Evolutionary conservation across 2,888 invertebrate species (phyloP).

Genomic region (Idaea biselata): DNA sequence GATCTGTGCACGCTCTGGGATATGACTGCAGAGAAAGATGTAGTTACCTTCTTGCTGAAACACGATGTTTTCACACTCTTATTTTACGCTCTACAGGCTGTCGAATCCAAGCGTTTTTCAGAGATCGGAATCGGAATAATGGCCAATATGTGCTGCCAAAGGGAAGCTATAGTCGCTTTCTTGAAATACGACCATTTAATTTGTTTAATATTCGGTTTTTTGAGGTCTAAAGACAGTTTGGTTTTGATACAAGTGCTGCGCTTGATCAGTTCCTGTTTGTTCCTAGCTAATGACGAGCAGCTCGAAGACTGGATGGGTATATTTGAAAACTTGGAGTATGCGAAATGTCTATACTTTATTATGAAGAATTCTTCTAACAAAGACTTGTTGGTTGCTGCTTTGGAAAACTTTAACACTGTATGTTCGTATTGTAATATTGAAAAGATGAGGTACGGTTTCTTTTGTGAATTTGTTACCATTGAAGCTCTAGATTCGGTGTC

Average conservation of each 20-base stretch:
- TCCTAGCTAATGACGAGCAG: slow-evolving; percentile 60
- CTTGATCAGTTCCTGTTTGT: slow-evolving; percentile 81
- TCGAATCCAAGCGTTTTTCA: slow-evolving; percentile 83
- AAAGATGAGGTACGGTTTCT: slow-evolving; percentile 50
- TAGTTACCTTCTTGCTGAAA: slow-evolving; percentile 84
- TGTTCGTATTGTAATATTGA: slow-evolving; percentile 67
- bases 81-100: slow-evolving; percentile 76
- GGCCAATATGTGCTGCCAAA: slow-evolving; percentile 89
- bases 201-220: slow-evolving; percentile 75
- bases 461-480: slow-evolving; percentile 53
- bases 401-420: slow-evolving; percentile 82
- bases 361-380: slow-evolving; percentile 86
- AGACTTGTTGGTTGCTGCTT: slow-evolving; percentile 77
- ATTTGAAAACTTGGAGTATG: slow-evolving; percentile 71
- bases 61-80: slow-evolving; percentile 85
- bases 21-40: slow-evolving; percentile 89
- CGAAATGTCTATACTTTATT: slow-evolving; percentile 84
- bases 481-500: slow-evolving; percentile 56
- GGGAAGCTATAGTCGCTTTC: slow-evolving; percentile 79
- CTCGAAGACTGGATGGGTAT: slow-evolving; percentile 69
- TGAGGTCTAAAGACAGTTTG: slow-evolving; percentile 84
- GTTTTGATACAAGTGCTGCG: slow-evolving; percentile 88
- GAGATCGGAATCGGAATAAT: slow-evolving; percentile 92
- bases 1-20: slow-evolving; percentile 91
- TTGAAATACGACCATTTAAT: slow-evolving; percentile 81